phyloP scores from a whole-genome alignment of 2,797 vertebrate genomes.

The Oryzias sinensis region DNA sequence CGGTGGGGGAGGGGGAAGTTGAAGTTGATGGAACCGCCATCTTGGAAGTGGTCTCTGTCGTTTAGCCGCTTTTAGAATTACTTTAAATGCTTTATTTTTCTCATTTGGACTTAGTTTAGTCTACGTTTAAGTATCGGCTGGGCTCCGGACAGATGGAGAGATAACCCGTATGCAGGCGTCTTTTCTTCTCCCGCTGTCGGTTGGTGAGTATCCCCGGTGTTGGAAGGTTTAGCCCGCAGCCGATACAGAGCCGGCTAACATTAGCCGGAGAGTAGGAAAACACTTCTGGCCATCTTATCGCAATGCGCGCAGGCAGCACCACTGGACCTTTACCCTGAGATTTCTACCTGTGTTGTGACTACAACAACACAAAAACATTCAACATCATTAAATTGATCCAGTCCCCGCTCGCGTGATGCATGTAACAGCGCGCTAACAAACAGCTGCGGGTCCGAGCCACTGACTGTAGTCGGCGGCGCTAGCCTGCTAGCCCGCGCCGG shows the following conservation, averaged over 20 bases:
- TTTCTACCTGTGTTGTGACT: no score
- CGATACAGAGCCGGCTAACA: slow-evolving; percentile 55
- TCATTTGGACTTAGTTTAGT: slow-evolving; percentile 8
- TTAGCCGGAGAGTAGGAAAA: slow-evolving; percentile 46
- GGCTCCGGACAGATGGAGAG: slow-evolving; percentile 46
- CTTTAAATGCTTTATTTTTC: slow-evolving; percentile 71
- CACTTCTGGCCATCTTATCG: slow-evolving; percentile 48
- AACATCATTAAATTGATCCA: accelerated
- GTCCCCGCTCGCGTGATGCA: no score
- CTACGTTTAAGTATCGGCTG: slow-evolving; percentile 36
- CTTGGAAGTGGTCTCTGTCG: slow-evolving; percentile 79
- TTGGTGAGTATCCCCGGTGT: slow-evolving; percentile 74
- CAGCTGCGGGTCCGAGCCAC: slow-evolving; percentile 8
- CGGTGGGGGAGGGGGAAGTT: slow-evolving; percentile 78
- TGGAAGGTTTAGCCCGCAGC: slow-evolving; percentile 60
- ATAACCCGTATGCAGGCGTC: slow-evolving; percentile 70
- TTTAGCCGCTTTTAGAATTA: slow-evolving; percentile 80
- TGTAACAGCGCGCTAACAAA: no score
- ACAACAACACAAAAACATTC: no score
- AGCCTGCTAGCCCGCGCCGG: slow-evolving; percentile 30
- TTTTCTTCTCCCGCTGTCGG: slow-evolving; percentile 59
- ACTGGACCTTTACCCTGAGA: slow-evolving; percentile 1
- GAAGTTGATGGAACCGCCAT: slow-evolving; percentile 82
- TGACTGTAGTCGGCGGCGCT: slow-evolving; percentile 33
- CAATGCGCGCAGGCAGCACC: slow-evolving; percentile 7